Evolutionary conservation across 2,888 invertebrate species (phyloP), one percentile per base, ranked within the genome.

Genomic region (Galeopsomyia nigrocyanea): DNA sequence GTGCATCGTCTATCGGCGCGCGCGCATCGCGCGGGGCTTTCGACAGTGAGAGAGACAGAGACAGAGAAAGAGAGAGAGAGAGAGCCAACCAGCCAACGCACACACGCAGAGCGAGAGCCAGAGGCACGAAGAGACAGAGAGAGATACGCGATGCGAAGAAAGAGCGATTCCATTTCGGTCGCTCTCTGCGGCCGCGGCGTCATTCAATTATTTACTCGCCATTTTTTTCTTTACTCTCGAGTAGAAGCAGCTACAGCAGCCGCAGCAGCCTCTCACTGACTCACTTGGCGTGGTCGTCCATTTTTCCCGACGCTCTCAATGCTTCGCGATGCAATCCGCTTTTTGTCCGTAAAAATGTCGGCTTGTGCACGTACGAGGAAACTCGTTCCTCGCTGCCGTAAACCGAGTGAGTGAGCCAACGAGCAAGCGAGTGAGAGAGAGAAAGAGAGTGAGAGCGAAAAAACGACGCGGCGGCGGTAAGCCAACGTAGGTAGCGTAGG

Each of bases 131-230:
- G 14, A 68, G 68, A 51, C 49, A 26, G 22, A 53, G 22, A 68
- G 62, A 68, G 31, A 31, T 61, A 60, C 70, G 65, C 70, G 58
- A 70, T 64, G 70, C 64, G 70, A 64, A 53, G 64, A 70, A 64
- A 22, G 39, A 69, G 55, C 62, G 22, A 60, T 65, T 65, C 53
- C 49, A 21, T 39, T 56, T 51, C 58, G 69, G 22, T 57, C 39
- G 39, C 39, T 39, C 39, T 39, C 39, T 39, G 26, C 53, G 19
- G 55, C 10, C 17, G 55, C 49, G 62, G 55, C 68, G 51, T 58
- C 56, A 17, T 51, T 51, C 21, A 26, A 39, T 39, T 39, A 39
- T 39, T 39, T 53, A 14, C 9, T 50, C 31, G 22, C 31, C 21
- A 21, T 26, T 57, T 21, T 39, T 39, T 39, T 10, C 39, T 31